Conservation (phyloP, 2,888 invertebrate species). For the Sarcophaga caerulescens region DNA sequence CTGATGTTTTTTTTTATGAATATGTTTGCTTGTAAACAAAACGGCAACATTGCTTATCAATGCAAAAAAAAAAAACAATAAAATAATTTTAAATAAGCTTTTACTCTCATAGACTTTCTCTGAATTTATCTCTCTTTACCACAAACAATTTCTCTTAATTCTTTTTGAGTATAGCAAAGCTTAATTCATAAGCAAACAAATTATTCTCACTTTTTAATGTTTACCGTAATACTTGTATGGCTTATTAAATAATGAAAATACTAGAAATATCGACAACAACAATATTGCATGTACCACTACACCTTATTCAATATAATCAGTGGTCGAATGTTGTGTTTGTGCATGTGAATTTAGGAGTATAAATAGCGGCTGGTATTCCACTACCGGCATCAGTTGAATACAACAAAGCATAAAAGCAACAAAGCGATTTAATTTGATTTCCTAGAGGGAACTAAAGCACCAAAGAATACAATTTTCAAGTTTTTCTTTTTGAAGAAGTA, state of each 20-base stretch:
- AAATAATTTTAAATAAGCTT: no score
- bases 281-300: neutral
- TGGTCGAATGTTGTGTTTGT: neutral
- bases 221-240: no score
- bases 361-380: slow-evolving; percentile 43
- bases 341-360: slow-evolving; percentile 27
- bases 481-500: neutral
- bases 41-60: no score
- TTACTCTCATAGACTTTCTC: no score
- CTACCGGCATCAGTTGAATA: slow-evolving; percentile 56
- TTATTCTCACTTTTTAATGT: no score
- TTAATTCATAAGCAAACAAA: no score
- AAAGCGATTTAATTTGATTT: neutral
- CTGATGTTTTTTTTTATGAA: no score
- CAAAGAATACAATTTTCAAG: neutral
- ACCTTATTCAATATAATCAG: neutral
- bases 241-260: slow-evolving; percentile 7
- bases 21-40: no score
- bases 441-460: slow-evolving; percentile 8
- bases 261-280: slow-evolving; percentile 34
- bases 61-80: no score
- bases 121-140: no score
- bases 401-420: slow-evolving; percentile 34
- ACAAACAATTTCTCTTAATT: no score
- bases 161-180: no score